Conservation (phyloP, 2,797 vertebrate species). For the Menidia menidia region DNA sequence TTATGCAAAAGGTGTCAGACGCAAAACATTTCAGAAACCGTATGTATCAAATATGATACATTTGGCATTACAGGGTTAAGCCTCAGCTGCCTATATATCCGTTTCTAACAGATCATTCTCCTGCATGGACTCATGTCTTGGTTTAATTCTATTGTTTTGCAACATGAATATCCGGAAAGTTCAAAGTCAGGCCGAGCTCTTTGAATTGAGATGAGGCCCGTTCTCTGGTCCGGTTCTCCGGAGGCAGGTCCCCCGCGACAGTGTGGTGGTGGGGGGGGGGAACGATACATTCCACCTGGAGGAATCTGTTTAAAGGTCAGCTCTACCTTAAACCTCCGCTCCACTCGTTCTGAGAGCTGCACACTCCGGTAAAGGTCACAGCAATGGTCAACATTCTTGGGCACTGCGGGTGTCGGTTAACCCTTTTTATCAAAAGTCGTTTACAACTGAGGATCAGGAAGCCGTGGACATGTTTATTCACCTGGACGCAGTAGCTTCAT, state of each 20-base stretch:
- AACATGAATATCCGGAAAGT: not conserved
- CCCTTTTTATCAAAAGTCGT: conserved; percentile 37
- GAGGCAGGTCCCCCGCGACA: conserved; percentile 21
- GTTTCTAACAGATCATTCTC: too few relatives aligned
- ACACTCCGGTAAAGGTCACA: conserved; percentile 54
- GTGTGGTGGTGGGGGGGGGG: conserved; percentile 25
- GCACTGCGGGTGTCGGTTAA: conserved; percentile 34
- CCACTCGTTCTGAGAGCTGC: conserved; percentile 41
- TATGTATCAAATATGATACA: too few relatives aligned
- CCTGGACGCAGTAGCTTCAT: not conserved
- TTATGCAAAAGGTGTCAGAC: too few relatives aligned
- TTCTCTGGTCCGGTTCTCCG: conserved; percentile 14
- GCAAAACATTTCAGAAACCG: too few relatives aligned
- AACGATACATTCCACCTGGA: conserved; percentile 36
- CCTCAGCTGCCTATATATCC: too few relatives aligned
- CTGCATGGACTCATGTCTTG: too few relatives aligned
- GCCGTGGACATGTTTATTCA: not conserved
- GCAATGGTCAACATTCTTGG: conserved; percentile 61
- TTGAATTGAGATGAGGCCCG: conserved; percentile 7
- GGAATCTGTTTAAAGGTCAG: conserved; percentile 58
- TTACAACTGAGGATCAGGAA: conserved; percentile 34
- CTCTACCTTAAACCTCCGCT: conserved; percentile 51
- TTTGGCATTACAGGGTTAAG: too few relatives aligned
- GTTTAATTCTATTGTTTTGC: too few relatives aligned
- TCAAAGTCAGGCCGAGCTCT: not conserved